These are phyloP conservation scores for Bombus turneri DNA, from an alignment of 1,140 invertebrate species.

Conservation along the genomic window DNA sequence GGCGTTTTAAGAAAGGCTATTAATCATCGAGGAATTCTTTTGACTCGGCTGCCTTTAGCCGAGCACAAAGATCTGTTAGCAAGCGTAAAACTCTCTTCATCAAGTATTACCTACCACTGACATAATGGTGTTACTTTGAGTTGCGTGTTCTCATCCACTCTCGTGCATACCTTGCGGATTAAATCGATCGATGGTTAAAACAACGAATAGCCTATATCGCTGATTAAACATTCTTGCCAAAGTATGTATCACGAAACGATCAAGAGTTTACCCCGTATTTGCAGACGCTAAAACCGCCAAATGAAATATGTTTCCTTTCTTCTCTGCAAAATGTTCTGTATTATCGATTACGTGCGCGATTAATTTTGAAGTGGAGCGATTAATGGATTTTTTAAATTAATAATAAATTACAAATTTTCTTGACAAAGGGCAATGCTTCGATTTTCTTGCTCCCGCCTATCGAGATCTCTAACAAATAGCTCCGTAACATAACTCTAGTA, in stretches of 20 bases:
- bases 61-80: background rate
- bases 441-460: too few relatives aligned
- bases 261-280: too few relatives aligned
- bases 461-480: too few relatives aligned
- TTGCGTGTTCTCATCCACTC: conserved; percentile 1
- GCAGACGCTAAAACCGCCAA: background rate
- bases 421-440: too few relatives aligned
- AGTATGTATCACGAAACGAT: background rate
- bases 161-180: background rate
- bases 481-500: too few relatives aligned
- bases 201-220: background rate
- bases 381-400: too few relatives aligned
- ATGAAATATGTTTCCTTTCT: background rate
- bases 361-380: too few relatives aligned
- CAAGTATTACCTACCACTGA: background rate
- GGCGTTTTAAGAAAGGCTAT: background rate
- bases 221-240: background rate
- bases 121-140: background rate
- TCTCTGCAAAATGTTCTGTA: background rate
- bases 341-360: too few relatives aligned
- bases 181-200: background rate
- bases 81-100: conserved; percentile 5
- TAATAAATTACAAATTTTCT: too few relatives aligned
- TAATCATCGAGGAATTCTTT: background rate
- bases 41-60: background rate